Conservation (phyloP, 92 coral and sea anemone species). For the Anthopleura xanthogrammica region DNA sequence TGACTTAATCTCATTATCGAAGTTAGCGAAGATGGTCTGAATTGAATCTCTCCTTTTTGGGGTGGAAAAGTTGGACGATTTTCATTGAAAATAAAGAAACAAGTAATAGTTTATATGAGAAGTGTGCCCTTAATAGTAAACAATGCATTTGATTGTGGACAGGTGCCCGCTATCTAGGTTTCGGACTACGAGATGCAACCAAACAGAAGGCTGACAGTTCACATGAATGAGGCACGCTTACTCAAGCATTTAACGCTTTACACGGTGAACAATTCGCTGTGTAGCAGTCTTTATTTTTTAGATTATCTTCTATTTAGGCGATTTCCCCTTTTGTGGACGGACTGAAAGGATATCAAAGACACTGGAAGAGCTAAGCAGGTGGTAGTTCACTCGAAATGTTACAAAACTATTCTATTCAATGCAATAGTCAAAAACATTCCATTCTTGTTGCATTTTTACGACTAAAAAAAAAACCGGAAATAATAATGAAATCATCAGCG, state of each 20-base stretch:
- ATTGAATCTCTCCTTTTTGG: background rate
- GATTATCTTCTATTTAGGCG: constrained; percentile 22
- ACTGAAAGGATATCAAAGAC: constrained; percentile 8
- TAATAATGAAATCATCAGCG: background rate
- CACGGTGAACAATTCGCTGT: background rate
- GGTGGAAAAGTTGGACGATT: background rate
- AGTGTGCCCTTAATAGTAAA: constrained; percentile 19
- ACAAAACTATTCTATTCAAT: constrained; percentile 11
- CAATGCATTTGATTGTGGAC: constrained; percentile 11
- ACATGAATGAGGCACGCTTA: background rate
- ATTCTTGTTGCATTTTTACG: background rate
- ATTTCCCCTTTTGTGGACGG: constrained; percentile 13
- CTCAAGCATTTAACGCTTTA: background rate
- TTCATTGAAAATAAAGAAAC: constrained; percentile 1
- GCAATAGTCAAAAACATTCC: background rate
- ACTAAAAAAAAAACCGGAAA: background rate
- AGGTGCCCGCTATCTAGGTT: constrained; percentile 20
- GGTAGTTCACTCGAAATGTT: constrained; percentile 28
- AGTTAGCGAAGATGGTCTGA: background rate
- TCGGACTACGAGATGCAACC: background rate
- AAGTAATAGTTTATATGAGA: constrained; percentile 24
- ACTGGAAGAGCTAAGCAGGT: constrained; percentile 12
- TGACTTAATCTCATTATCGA: background rate
- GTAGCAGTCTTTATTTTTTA: constrained; percentile 11
- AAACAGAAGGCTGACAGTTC: background rate